These are phyloP conservation scores for Saturnia pavonia DNA, from an alignment of 2,888 invertebrate species.

Conservation along the genomic window DNA sequence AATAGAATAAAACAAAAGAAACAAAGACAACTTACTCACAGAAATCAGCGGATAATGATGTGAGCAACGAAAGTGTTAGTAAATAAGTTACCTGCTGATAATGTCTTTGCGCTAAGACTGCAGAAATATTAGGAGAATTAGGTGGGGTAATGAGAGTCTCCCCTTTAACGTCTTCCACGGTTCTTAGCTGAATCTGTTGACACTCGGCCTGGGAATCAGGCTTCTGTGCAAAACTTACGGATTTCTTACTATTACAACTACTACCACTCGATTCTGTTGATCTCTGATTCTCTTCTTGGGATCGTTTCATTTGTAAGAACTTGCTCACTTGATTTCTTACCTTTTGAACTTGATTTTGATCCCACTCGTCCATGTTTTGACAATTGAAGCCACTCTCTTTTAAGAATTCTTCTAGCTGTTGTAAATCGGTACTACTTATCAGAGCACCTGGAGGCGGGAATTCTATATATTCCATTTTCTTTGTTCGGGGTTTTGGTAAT, in stretches of 20 bases:
- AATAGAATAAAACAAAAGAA: conserved; percentile 55
- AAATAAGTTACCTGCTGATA: conserved; percentile 77
- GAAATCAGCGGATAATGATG: conserved; percentile 69
- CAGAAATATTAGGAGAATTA: conserved; percentile 88
- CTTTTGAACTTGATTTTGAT: conserved; percentile 86
- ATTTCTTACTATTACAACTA: conserved; percentile 85
- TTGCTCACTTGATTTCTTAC: conserved; percentile 87
- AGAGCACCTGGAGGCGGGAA: conserved; percentile 76
- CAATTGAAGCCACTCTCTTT: conserved; percentile 87
- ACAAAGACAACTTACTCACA: conserved; percentile 69
- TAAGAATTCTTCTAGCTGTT: conserved; percentile 86
- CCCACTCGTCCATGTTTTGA: conserved; percentile 85
- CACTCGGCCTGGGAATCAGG: conserved; percentile 62
- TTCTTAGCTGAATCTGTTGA: conserved; percentile 72
- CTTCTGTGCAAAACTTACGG: conserved; percentile 89
- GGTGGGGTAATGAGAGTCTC: conserved; percentile 84
- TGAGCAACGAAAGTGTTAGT: conserved; percentile 49
- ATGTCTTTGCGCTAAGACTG: conserved; percentile 81
- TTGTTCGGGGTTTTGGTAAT: conserved; percentile 74
- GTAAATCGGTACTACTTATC: conserved; percentile 84
- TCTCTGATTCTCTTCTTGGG: conserved; percentile 84
- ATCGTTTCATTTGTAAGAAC: conserved; percentile 86
- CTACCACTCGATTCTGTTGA: conserved; percentile 82
- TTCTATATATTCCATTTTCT: conserved; percentile 74
- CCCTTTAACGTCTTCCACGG: conserved; percentile 76